Evolutionary conservation across 2,113 vertebrate genomes (phyloP).

Genomic region (Nestor notabilis): DNA sequence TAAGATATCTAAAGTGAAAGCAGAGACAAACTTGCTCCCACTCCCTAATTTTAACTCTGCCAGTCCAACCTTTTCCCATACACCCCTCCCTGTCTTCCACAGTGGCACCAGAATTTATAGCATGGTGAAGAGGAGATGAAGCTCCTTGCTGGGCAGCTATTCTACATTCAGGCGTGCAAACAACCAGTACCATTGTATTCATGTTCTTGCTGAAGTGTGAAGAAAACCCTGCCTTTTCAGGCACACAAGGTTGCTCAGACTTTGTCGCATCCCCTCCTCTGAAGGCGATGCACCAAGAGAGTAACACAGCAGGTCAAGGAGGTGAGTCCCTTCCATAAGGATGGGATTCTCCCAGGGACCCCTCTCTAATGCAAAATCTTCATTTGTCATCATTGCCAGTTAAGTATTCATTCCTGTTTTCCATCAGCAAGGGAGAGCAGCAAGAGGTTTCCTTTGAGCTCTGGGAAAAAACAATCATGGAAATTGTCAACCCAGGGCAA

Average conservation of each 20-base stretch:
- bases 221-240: neutral
- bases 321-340: neutral
- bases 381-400: conserved; percentile 21
- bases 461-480: conserved; percentile 12
- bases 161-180: neutral
- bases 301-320: neutral
- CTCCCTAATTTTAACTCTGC: conserved; percentile 8
- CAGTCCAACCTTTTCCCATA: neutral
- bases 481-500: conserved; percentile 28
- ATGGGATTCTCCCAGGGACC: neutral
- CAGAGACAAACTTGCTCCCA: conserved; percentile 26
- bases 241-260: neutral
- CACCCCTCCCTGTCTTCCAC: neutral
- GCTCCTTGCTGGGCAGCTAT: neutral
- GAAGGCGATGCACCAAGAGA: fast-evolving
- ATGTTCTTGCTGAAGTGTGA: neutral
- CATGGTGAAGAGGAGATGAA: neutral
- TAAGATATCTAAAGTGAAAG: conserved; percentile 49
- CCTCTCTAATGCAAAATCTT: neutral
- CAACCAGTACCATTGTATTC: neutral
- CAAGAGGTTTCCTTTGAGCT: conserved; percentile 17
- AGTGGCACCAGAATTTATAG: neutral
- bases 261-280: neutral
- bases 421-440: conserved; percentile 12
- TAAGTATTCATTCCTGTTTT: conserved; percentile 43